Conservation (phyloP, 2,113 vertebrate species). For the Miniopterus natalensis region DNA sequence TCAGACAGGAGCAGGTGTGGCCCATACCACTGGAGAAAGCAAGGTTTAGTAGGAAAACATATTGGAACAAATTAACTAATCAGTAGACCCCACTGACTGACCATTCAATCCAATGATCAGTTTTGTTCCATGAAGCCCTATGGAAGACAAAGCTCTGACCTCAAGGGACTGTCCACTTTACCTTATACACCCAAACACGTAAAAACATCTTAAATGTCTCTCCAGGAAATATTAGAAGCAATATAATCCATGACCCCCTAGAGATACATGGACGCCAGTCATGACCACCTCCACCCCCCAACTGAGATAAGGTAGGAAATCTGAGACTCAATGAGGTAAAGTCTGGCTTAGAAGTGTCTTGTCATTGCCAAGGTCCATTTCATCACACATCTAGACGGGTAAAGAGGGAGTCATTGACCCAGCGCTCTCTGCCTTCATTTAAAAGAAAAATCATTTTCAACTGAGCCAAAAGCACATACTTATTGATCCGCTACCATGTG, state of each 20-base stretch:
- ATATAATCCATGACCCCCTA: constrained; percentile 7
- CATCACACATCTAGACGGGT: not conserved
- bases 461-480: constrained; percentile 27
- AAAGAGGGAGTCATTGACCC: not conserved
- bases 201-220: constrained; percentile 14
- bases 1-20: not conserved
- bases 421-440: constrained; percentile 39
- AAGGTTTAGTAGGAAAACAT: not conserved
- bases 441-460: constrained; percentile 61
- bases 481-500: constrained; percentile 39
- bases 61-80: not conserved
- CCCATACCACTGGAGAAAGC: not conserved
- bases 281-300: constrained; percentile 22
- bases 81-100: not conserved
- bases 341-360: constrained; percentile 32
- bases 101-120: not conserved
- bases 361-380: constrained; percentile 28
- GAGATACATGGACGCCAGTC: not conserved
- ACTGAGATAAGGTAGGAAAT: constrained; percentile 57
- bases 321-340: constrained; percentile 57
- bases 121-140: not conserved
- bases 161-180: not conserved
- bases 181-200: not conserved
- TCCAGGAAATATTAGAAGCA: constrained; percentile 59
- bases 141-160: not conserved